These are phyloP conservation scores for Montifringilla adamsi DNA, from an alignment of 2,113 vertebrate genomes.

Conservation along the genomic window DNA sequence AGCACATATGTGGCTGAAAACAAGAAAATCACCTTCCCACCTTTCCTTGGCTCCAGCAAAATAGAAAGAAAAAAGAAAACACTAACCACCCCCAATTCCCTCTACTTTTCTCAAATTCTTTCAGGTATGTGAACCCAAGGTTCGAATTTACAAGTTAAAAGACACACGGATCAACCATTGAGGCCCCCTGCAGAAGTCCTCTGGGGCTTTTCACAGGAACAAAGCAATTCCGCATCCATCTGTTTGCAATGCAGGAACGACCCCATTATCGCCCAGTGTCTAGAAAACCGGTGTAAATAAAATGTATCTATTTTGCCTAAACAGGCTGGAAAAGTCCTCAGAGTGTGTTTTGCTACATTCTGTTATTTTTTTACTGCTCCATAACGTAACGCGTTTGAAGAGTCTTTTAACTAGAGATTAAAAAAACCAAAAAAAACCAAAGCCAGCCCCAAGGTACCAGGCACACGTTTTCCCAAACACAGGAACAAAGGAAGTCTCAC, in stretches of 20 bases:
- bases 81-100: accelerated
- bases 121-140: not conserved
- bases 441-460: not conserved
- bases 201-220: not conserved
- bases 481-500: not conserved
- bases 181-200: not conserved
- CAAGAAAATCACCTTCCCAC: not conserved
- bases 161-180: accelerated
- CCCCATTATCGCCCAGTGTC: not conserved
- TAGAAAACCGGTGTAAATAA: not conserved
- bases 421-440: not conserved
- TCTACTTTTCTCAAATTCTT: not conserved
- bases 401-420: not conserved
- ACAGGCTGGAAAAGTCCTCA: not conserved
- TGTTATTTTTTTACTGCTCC: not conserved
- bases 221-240: not conserved
- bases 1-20: accelerated
- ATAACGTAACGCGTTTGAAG: accelerated
- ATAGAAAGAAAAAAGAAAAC: not conserved
- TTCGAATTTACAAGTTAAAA: not conserved
- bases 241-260: not conserved
- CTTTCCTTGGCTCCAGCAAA: not conserved
- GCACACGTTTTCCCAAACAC: not conserved
- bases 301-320: not conserved
- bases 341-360: not conserved